Evolutionary conservation across 2,888 invertebrate genomes (phyloP).

Genomic region (Protonemura montana): DNA sequence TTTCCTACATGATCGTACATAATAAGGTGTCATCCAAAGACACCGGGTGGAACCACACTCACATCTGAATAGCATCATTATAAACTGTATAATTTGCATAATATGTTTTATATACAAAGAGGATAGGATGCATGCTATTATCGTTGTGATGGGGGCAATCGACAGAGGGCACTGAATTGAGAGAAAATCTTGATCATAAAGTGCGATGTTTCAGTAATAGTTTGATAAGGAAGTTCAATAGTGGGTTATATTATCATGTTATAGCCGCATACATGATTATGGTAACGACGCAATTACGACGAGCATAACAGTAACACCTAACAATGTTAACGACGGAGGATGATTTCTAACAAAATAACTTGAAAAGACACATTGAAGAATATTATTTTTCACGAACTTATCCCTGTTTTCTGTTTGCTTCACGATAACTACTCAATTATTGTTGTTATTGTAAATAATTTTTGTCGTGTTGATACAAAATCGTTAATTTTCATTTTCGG

Average conservation of each 20-base stretch:
- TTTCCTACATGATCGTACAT: conserved; percentile 12
- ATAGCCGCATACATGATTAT: not conserved
- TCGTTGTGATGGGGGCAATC: not conserved
- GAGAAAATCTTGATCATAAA: not conserved
- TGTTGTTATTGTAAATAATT: no score
- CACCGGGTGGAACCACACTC: conserved; percentile 8
- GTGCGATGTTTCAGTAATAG: not conserved
- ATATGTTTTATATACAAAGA: not conserved
- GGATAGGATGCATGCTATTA: not conserved
- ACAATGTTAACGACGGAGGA: no score
- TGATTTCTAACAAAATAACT: no score
- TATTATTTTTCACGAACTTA: no score
- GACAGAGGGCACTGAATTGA: not conserved
- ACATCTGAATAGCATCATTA: conserved; percentile 12
- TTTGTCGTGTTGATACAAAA: no score
- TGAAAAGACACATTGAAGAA: no score
- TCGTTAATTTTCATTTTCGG: no score
- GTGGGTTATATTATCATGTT: not conserved
- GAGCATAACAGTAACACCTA: no score
- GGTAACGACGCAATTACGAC: no score
- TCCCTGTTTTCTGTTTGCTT: no score
- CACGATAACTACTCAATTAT: no score
- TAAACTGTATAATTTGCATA: not conserved
- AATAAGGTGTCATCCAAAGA: conserved; percentile 25
- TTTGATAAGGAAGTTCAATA: not conserved